phyloP scores from a whole-genome alignment of 2,797 vertebrate species.

The Myoxocephalus aenaeus region DNA sequence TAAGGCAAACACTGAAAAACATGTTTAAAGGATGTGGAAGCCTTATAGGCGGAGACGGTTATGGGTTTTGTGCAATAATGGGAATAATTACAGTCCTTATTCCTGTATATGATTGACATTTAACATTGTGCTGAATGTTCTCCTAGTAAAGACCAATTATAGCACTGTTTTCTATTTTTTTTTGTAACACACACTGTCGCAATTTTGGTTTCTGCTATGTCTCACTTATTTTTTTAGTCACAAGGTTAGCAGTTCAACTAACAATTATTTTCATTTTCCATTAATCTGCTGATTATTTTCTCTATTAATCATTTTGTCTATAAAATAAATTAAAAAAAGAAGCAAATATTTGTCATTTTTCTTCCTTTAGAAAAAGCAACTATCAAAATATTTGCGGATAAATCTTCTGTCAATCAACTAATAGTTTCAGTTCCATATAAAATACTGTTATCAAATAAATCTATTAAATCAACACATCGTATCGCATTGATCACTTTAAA shows the following conservation, averaged over 20 bases:
- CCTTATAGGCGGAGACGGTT: too few species aligned
- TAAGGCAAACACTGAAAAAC: constrained; percentile 58
- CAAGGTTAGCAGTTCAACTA: neutral
- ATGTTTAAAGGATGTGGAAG: neutral
- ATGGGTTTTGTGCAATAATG: neutral
- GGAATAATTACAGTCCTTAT: neutral
- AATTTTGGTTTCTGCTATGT: neutral
- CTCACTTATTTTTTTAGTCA: neutral
- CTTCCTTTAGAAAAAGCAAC: neutral
- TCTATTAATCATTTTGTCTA: neutral
- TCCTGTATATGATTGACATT: neutral
- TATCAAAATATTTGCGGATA: neutral
- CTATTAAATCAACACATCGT: neutral
- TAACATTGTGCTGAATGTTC: neutral
- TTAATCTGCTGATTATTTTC: neutral
- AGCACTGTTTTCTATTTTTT: neutral
- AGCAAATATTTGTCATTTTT: neutral
- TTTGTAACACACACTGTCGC: neutral
- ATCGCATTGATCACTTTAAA: neutral
- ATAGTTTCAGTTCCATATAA: neutral
- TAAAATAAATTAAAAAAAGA: neutral
- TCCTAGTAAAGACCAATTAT: neutral
- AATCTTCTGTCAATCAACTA: neutral
- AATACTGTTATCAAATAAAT: neutral
- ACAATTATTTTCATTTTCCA: neutral